Evolutionary conservation across 2,797 vertebrate species (phyloP), one percentile per base, ranked within the genome.

Genomic region (Bovichtus variegatus): DNA sequence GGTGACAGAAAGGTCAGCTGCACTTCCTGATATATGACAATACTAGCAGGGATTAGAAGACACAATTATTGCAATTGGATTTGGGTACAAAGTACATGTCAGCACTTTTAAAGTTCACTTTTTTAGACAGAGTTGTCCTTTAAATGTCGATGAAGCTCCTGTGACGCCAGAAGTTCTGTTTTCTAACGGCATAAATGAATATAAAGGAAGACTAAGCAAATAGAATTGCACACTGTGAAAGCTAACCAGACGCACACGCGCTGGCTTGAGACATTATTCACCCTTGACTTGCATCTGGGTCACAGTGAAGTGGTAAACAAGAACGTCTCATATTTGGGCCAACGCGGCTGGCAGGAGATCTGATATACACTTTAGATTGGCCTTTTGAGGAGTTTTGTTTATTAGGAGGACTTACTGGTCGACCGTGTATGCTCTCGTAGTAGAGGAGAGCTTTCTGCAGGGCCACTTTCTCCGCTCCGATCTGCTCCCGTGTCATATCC

Each of bases 401-500:
- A 43, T 46, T 2, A 11, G 12, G 10, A 53, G n/a, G 74, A 96
- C 97, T 78, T 93, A 99, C 98, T 25, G 98, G 98, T 92, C 97
- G 95, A 21, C 98, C 97, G 1, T 99, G 98, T 65, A 99, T 97
- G 93, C 96, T 97, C 94, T 99, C 98, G 0, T 98, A 99, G 91
- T 97, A 94, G 16, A 99, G 92, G 29, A 99, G 95, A 50, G 97
- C 96, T 92, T 99, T 99, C 77, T 99, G 98, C 70, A 99, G 94
- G 19, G 97, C 95, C 2, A 99, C 96, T 86, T 99, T 99, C 93
- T 99, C 98, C 2, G 95, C 95, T 47, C 94, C 94, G 46, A 99
- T 98, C 92, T 99, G 97, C 89, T 99, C 98, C 85, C 97, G 96
- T 59, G 98, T 99, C 98, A 99, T 99, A 90, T 99, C 98, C 98